Conservation (phyloP, 2,888 invertebrate genomes). For the Sisyra terminalis region DNA sequence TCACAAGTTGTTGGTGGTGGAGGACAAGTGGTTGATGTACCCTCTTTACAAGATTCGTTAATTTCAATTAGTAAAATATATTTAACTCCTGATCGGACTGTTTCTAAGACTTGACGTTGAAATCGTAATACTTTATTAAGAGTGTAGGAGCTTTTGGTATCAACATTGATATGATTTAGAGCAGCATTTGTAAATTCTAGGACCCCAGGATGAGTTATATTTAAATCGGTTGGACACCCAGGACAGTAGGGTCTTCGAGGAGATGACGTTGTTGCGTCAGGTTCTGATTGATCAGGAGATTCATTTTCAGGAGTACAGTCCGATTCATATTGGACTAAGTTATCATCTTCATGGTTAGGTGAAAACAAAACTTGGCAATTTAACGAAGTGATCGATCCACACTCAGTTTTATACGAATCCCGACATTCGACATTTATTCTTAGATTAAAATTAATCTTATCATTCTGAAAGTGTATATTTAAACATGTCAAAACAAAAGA, state of each 20-base stretch:
- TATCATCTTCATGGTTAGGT: neutral
- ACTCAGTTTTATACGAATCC: too few species aligned
- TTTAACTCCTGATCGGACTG: slow-evolving; percentile 37
- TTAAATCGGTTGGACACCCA: slow-evolving; percentile 35
- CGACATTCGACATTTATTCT: slow-evolving; percentile 3
- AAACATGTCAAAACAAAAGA: neutral
- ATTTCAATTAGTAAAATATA: slow-evolving; percentile 36
- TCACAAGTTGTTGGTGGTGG: slow-evolving; percentile 31
- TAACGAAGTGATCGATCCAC: too few species aligned
- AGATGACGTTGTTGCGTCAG: neutral
- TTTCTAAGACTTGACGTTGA: slow-evolving; percentile 37
- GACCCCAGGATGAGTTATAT: slow-evolving; percentile 33
- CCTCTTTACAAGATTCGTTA: slow-evolving; percentile 28
- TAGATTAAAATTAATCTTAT: neutral
- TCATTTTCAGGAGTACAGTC: neutral
- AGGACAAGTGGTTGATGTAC: slow-evolving; percentile 16
- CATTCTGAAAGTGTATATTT: slow-evolving; percentile 2
- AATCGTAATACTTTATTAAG: slow-evolving; percentile 31
- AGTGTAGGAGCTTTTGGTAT: slow-evolving; percentile 22
- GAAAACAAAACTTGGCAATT: neutral
- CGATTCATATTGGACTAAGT: neutral
- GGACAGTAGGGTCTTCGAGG: slow-evolving; percentile 24
- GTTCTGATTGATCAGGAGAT: neutral
- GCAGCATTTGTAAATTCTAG: slow-evolving; percentile 30
- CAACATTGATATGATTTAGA: slow-evolving; percentile 24